These are phyloP conservation scores for Colletes collaris DNA, from an alignment of 2,888 invertebrate species.

Conservation along the genomic window DNA sequence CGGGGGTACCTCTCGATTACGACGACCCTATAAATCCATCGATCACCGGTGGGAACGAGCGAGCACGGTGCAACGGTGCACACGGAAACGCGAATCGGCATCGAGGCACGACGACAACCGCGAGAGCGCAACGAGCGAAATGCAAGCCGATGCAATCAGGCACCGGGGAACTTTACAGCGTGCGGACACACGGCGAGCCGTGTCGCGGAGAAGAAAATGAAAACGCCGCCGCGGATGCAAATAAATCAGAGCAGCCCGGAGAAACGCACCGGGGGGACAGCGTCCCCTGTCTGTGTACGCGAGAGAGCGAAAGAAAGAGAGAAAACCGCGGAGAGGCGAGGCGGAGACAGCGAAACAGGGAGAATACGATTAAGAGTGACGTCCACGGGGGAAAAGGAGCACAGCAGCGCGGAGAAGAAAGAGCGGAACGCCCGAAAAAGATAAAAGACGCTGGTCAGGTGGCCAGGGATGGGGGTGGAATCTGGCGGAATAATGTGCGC, in stretches of 20 bases:
- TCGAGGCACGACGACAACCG: conserved; percentile 37
- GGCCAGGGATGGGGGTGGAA: conserved; percentile 59
- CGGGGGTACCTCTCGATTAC: conserved; percentile 43
- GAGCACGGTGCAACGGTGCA: conserved; percentile 4
- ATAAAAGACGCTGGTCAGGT: conserved; percentile 42
- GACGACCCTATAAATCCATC: conserved; percentile 50
- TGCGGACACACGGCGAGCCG: conserved; percentile 66
- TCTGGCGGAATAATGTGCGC: conserved; percentile 77
- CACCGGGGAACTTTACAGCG: conserved; percentile 82
- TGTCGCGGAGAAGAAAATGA: conserved; percentile 80
- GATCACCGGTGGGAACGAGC: conserved; percentile 46
- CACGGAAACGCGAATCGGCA: background rate
- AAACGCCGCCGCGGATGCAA: conserved; percentile 71
- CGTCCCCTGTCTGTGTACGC: too few relatives aligned
- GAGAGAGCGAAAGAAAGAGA: background rate
- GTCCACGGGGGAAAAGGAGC: conserved; percentile 23
- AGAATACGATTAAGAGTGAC: conserved; percentile 31
- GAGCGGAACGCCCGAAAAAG: conserved; percentile 12
- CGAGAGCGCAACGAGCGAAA: conserved; percentile 58
- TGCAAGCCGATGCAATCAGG: conserved; percentile 79
- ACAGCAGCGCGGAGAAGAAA: conserved; percentile 1
- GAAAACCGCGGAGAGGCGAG: background rate
- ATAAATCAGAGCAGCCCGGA: conserved; percentile 74
- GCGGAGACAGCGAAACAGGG: conserved; percentile 9
- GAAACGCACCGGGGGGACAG: background rate